phyloP scores from a whole-genome alignment of 2,888 invertebrate species.

The Lepidochrysops patricia region DNA sequence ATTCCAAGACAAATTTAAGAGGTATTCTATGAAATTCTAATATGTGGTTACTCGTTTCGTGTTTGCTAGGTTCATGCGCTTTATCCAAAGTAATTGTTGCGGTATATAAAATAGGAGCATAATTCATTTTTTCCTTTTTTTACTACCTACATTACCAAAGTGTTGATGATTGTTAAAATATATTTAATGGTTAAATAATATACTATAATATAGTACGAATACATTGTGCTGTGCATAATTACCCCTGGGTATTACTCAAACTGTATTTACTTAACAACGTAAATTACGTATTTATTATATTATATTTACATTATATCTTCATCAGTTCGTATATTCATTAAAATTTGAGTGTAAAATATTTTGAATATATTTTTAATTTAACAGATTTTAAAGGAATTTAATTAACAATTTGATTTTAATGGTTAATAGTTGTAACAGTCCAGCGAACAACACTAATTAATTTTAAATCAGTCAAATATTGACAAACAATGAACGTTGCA shows the following conservation, averaged over 20 bases:
- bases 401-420: neutral
- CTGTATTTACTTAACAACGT: conserved; percentile 32
- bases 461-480: too few relatives aligned
- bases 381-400: too few relatives aligned
- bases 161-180: neutral
- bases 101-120: too few relatives aligned
- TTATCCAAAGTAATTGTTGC: too few relatives aligned
- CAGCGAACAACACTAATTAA: neutral
- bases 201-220: neutral
- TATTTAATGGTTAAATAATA: neutral
- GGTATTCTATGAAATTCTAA: too few relatives aligned
- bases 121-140: neutral
- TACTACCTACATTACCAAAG: neutral
- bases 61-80: too few relatives aligned
- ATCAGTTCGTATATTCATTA: neutral
- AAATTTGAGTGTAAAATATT: neutral
- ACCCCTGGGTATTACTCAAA: conserved; percentile 14
- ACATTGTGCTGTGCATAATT: conserved; percentile 27
- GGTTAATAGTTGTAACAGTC: neutral
- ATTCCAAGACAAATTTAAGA: too few relatives aligned
- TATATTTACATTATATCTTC: neutral
- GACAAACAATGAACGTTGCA: neutral
- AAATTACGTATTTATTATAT: neutral
- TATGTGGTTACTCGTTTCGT: too few relatives aligned
- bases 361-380: neutral